Evolutionary conservation across 2,888 invertebrate genomes (phyloP).

Genomic region (Ernsta delagoae): DNA sequence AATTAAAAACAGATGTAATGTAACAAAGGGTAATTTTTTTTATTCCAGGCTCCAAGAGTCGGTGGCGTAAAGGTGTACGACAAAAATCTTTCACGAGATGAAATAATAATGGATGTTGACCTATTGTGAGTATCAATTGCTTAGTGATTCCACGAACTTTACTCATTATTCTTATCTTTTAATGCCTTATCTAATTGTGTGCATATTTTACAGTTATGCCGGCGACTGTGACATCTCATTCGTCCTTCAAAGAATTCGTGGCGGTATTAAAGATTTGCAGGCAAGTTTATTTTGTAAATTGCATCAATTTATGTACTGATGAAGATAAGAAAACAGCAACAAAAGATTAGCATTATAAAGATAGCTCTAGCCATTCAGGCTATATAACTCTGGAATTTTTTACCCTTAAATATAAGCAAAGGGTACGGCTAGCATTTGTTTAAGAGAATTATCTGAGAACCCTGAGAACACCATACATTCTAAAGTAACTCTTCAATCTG

Average conservation of each 20-base stretch:
- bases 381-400: too few species aligned
- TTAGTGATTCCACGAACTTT: not conserved
- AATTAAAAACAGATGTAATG: too few species aligned
- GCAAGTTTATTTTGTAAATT: slow-evolving; percentile 58
- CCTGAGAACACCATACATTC: too few species aligned
- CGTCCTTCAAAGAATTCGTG: slow-evolving; percentile 92
- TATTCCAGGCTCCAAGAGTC: slow-evolving; percentile 93
- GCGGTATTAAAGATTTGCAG: slow-evolving; percentile 93
- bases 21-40: too few species aligned
- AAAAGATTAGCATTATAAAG: too few species aligned
- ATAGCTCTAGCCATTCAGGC: too few species aligned
- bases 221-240: slow-evolving; percentile 99
- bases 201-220: slow-evolving; percentile 89
- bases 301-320: too few species aligned
- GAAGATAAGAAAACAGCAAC: too few species aligned
- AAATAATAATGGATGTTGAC: slow-evolving; percentile 99
- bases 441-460: too few species aligned
- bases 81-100: slow-evolving; percentile 95
- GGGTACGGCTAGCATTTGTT: too few species aligned
- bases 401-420: too few species aligned
- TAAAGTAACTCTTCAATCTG: too few species aligned
- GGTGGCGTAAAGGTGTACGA: slow-evolving; percentile 99
- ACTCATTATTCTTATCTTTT: slow-evolving; percentile 16
- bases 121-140: slow-evolving; percentile 88
- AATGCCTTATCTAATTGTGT: not conserved